phyloP scores from a whole-genome alignment of 2,888 invertebrate species.

The Callosobruchus maculatus region DNA sequence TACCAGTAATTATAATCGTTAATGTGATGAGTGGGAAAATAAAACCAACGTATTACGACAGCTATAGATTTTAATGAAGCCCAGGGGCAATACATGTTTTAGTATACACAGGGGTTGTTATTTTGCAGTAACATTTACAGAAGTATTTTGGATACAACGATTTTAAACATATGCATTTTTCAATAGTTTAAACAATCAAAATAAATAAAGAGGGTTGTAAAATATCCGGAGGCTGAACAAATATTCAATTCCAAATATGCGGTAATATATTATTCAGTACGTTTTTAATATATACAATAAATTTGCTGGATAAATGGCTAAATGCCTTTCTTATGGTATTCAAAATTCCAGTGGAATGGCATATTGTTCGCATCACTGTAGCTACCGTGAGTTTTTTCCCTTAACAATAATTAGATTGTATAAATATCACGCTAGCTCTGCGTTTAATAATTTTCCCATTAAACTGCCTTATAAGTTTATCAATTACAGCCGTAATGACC shows the following conservation, averaged over 20 bases:
- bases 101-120: slow-evolving; percentile 47
- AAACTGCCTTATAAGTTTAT: no score
- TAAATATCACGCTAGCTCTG: no score
- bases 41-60: slow-evolving; percentile 36
- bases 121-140: slow-evolving; percentile 44
- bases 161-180: neutral
- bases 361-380: no score
- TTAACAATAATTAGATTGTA: no score
- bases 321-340: no score
- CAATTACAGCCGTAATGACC: no score
- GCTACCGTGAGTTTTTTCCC: no score
- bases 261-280: neutral
- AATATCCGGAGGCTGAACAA: neutral
- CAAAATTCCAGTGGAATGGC: no score
- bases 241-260: neutral
- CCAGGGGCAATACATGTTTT: slow-evolving; percentile 49
- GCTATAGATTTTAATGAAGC: slow-evolving; percentile 49
- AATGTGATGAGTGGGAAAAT: neutral
- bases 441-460: no score
- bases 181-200: neutral
- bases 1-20: neutral
- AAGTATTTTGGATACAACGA: slow-evolving; percentile 22
- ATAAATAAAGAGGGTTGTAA: neutral
- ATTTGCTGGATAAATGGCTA: no score
- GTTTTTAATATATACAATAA: no score